phyloP scores from a whole-genome alignment of 64 coral and sea anemone genomes.

The Montipora sp. region DNA sequence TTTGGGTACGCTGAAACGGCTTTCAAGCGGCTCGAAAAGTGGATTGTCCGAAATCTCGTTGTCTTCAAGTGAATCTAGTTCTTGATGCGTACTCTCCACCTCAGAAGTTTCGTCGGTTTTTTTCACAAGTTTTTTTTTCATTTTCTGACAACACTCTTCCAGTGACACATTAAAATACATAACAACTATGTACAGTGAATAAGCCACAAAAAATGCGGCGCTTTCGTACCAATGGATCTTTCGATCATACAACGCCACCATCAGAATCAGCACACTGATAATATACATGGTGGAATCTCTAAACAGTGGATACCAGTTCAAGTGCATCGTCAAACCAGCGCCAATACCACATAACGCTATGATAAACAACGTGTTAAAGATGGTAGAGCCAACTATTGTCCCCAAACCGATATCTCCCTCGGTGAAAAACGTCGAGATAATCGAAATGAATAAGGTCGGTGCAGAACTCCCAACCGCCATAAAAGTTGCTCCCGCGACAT shows the following conservation, averaged over 20 bases:
- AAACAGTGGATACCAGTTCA: constrained; percentile 84
- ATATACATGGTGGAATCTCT: constrained; percentile 87
- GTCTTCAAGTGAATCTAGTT: constrained; percentile 5
- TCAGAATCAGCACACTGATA: constrained; percentile 78
- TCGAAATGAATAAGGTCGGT: constrained; percentile 86
- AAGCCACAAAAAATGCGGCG: constrained; percentile 69
- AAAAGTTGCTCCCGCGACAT: constrained; percentile 89
- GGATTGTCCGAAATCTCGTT: constrained; percentile 20
- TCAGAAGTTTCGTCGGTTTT: constrained; percentile 13
- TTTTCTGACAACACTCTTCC: constrained; percentile 55
- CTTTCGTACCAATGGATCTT: constrained; percentile 95
- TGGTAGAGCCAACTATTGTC: constrained; percentile 89
- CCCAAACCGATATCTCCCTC: constrained; percentile 94
- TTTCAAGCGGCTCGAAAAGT: not conserved
- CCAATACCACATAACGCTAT: constrained; percentile 90
- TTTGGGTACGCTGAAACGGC: constrained; percentile 54
- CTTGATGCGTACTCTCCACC: not conserved
- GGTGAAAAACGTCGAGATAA: constrained; percentile 93
- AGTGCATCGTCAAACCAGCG: constrained; percentile 65
- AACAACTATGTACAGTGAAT: constrained; percentile 75
- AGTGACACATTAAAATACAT: constrained; percentile 86
- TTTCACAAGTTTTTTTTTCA: constrained; percentile 40
- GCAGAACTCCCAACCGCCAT: constrained; percentile 96
- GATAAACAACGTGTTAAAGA: constrained; percentile 93
- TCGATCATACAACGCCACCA: constrained; percentile 79